Base-by-base conservation (phyloP, 1,140 invertebrate genomes). In the Cylas formicarius region DNA sequence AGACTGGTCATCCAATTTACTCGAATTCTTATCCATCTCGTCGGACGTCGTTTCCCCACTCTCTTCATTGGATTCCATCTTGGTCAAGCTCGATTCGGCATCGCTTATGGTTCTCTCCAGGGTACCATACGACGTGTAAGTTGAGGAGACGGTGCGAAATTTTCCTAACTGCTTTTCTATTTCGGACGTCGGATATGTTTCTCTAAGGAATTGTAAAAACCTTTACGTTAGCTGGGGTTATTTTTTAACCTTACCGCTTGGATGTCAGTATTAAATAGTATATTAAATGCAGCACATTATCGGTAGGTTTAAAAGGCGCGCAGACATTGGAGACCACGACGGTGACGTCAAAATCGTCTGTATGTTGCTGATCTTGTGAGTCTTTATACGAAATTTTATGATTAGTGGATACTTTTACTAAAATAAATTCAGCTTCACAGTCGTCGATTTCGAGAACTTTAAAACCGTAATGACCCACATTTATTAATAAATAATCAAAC, bases 251-350 rank as follows among this genome's bases (percentile, higher is more conserved):
- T 46, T 58, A 73, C 71, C 73, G 67, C 51, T 74, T 66, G 3
- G 64, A 64, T 6, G 82, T 86, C 4, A 88, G 63, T 40, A 89
- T 74, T 2, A 87, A 68, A 60, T 82, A 87, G 60, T 78, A 87
- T 54, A 83, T 82, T 0, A 88, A 67, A 34, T 70, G 70, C 3
- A 87, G 71, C n/a, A 69, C 67, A 8, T 60, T 63, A 34, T 63
- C 66, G 3, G 64, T 65, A 1, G 58, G 33, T 24, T 72, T 65
- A 31, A 62, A 43, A 33, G 65, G 53, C 24, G 67, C 61, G 40
- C 73, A 70, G 10, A 77, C 48, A 66, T 78, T 74, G 7, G 76
- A 72, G 23, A 86, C 75, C 3, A 86, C 73, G 0, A 86, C 56
- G 1, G 78, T 79, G 3, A 84, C 71, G 48, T 83, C 78, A 60